These are phyloP conservation scores for Colius striatus DNA, from an alignment of 2,113 vertebrate species.

Conservation along the genomic window DNA sequence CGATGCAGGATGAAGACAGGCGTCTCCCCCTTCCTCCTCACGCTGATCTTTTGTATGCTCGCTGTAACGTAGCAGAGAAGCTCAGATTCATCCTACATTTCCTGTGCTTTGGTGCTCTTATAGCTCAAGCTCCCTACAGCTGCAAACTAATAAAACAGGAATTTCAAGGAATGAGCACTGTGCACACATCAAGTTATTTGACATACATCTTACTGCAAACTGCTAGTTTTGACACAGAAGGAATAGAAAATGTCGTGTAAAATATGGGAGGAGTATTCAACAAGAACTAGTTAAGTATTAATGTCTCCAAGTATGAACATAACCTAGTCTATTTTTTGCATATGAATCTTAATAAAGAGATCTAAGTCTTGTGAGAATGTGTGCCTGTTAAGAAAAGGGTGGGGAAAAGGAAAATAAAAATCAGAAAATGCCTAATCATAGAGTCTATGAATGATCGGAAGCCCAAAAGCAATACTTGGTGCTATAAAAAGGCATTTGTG, in stretches of 20 bases:
- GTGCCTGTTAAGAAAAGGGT: not conserved
- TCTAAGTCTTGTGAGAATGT: not conserved
- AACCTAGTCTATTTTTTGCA: not conserved
- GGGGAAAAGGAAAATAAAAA: not conserved
- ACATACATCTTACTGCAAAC: not conserved
- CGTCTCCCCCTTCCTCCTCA: not conserved
- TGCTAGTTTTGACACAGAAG: not conserved
- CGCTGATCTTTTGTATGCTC: not conserved
- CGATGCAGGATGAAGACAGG: not conserved
- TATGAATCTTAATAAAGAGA: not conserved
- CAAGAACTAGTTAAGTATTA: not conserved
- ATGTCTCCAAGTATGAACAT: not conserved
- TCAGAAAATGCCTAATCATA: not conserved
- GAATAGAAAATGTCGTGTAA: not conserved
- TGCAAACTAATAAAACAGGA: not conserved
- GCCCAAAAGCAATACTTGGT: not conserved
- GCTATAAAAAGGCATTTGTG: not conserved
- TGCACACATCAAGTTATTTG: not conserved
- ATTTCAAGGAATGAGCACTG: not conserved
- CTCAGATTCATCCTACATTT: not conserved
- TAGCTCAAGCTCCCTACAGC: not conserved
- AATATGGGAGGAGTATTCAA: not conserved
- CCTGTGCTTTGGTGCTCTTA: not conserved
- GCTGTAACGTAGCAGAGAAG: not conserved
- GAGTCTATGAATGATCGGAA: not conserved